phyloP scores from a whole-genome alignment of 2,797 vertebrate species.

The Leucoraja ocellata region DNA sequence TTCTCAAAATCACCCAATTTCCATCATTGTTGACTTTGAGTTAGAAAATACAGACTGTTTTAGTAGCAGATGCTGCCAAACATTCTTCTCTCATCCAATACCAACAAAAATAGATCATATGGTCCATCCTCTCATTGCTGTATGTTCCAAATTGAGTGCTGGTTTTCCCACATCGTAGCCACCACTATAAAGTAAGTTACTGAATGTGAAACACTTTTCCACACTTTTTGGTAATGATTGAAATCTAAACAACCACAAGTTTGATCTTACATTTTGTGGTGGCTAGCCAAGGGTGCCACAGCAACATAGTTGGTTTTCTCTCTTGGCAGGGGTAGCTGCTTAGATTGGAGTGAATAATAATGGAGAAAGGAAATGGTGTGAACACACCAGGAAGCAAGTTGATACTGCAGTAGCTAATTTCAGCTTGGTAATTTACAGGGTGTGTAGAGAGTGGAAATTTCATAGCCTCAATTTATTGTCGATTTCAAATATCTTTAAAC shows the following conservation, averaged over 20 bases:
- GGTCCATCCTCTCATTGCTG: not conserved
- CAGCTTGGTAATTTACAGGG: not conserved
- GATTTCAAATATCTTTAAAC: not conserved
- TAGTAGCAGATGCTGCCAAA: not conserved
- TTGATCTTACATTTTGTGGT: not conserved
- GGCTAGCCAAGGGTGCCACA: not conserved
- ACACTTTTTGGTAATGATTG: not conserved
- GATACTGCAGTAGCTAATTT: not conserved
- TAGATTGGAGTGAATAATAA: not conserved
- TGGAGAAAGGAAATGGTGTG: not conserved
- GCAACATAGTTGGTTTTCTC: not conserved
- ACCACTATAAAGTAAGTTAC: not conserved
- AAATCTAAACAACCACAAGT: not conserved
- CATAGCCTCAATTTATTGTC: not conserved
- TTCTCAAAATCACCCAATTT: not conserved
- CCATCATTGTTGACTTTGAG: not conserved
- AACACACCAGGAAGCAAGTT: not conserved
- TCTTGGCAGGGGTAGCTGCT: not conserved
- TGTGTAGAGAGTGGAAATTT: slow-evolving; percentile 2
- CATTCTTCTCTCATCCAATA: not conserved
- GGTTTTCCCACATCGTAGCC: not conserved
- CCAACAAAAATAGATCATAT: not conserved
- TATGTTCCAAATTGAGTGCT: not conserved
- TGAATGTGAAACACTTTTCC: not conserved
- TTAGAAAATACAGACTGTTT: not conserved